A percentile compares a stretch with the other conserved stretches of the same genome.
Evolutionary conservation across 2,888 invertebrate genomes (phyloP).

Genomic region (Cataglyphis cursor): DNA sequence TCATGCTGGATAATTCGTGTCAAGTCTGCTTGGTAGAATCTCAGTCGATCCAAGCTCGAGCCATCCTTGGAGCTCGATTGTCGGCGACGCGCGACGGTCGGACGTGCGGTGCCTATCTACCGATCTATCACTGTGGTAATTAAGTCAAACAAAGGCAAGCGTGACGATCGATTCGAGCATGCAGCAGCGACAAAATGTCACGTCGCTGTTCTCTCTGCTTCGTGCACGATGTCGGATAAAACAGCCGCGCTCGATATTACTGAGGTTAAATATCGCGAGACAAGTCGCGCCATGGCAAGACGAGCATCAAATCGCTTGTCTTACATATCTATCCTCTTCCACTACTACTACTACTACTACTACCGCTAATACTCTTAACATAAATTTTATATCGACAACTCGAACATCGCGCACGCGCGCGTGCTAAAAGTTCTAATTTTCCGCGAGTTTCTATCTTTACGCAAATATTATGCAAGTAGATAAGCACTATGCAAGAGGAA

Average conservation of each 20-base stretch:
- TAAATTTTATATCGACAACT: constrained; percentile 47
- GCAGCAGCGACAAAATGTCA: constrained; percentile 73
- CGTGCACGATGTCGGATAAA: constrained; percentile 44
- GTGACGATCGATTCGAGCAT: constrained; percentile 74
- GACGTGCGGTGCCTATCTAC: constrained; percentile 73
- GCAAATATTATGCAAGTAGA: constrained; percentile 50
- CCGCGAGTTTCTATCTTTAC: constrained; percentile 45
- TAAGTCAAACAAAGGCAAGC: constrained; percentile 77
- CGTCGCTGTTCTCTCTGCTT: constrained; percentile 58
- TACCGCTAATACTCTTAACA: constrained; percentile 25
- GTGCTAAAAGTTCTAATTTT: constrained; percentile 22
- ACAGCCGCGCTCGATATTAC: constrained; percentile 53
- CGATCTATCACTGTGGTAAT: constrained; percentile 75
- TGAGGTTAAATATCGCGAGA: constrained; percentile 60
- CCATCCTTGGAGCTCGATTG: constrained; percentile 40
- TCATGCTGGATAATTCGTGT: constrained; percentile 64
- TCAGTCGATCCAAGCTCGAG: constrained; percentile 49
- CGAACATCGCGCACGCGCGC: neutral
- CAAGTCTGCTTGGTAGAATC: constrained; percentile 58
- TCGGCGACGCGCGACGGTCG: constrained; percentile 49
- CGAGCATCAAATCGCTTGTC: constrained; percentile 38
- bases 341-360: neutral
- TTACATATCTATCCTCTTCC: neutral
- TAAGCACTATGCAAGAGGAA: constrained; percentile 27
- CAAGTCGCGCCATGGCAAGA: constrained; percentile 23